Evolutionary conservation across 1,140 invertebrate genomes (phyloP).

Genomic region (Oncopodura yosiiana): DNA sequence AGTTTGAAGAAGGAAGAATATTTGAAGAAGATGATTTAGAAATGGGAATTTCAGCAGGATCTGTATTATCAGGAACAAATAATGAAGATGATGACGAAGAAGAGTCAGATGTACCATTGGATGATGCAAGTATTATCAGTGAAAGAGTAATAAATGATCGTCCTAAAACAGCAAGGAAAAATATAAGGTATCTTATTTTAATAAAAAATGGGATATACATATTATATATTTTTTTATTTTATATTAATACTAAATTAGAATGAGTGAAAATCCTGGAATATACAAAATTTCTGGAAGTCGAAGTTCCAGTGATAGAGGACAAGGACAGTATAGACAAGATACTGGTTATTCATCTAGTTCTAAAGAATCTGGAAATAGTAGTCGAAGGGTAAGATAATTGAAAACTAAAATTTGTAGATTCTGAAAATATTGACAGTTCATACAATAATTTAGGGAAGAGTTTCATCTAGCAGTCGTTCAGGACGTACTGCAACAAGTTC

Average conservation of each 20-base stretch:
- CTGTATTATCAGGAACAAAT: conserved; percentile 6
- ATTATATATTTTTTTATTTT: background rate
- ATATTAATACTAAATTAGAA: conserved; percentile 13
- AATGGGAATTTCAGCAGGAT: conserved; percentile 10
- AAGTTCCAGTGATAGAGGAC: conserved; percentile 29
- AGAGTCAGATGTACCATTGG: conserved; percentile 12
- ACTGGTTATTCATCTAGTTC: conserved; percentile 35
- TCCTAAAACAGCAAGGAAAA: conserved; percentile 1
- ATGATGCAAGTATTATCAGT: conserved; percentile 24
- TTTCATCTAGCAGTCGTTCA: background rate
- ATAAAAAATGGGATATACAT: background rate
- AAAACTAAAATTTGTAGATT: background rate
- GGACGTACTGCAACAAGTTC: background rate
- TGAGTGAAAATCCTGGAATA: conserved; percentile 34
- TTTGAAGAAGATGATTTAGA: conserved; percentile 28
- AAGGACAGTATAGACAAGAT: conserved; percentile 28
- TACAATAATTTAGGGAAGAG: background rate
- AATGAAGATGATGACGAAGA: conserved; percentile 12
- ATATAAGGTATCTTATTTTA: conserved; percentile 11
- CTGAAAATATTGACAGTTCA: background rate
- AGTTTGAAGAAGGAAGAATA: conserved; percentile 17
- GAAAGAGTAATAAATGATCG: conserved; percentile 23
- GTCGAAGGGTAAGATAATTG: conserved; percentile 14
- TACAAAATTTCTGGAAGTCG: conserved; percentile 34
- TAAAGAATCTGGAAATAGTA: conserved; percentile 31